These are phyloP conservation scores for Lagorchestes hirsutus DNA, from an alignment of 2,797 vertebrate genomes.

Conservation along the genomic window DNA sequence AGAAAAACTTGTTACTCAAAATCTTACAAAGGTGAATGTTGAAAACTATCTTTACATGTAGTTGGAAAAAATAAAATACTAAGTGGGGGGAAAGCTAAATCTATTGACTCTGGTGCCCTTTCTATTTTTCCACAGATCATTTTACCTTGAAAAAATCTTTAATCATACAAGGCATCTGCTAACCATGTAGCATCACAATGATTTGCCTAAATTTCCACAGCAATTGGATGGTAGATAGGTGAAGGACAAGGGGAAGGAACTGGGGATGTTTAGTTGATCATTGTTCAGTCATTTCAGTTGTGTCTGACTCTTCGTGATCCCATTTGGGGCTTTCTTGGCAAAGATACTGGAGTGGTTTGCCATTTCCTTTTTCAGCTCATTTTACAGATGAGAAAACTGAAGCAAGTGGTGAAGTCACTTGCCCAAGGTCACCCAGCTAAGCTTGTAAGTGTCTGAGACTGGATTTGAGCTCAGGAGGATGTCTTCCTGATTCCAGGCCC, in stretches of 20 bases:
- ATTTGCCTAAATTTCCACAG: not conserved
- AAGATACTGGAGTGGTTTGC: not conserved
- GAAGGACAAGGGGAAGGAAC: not conserved
- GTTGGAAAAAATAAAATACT: too few species aligned
- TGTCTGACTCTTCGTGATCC: not conserved
- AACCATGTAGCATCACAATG: not conserved
- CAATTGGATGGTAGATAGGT: not conserved
- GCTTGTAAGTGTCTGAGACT: not conserved
- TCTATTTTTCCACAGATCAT: not conserved
- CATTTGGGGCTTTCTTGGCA: not conserved
- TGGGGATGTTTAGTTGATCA: not conserved
- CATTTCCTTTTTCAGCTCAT: not conserved
- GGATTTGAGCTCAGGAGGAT: not conserved
- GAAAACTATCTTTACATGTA: too few species aligned
- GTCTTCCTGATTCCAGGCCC: not conserved
- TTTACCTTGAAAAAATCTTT: not conserved
- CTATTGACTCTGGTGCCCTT: not conserved
- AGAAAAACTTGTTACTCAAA: too few species aligned
- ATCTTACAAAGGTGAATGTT: too few species aligned
- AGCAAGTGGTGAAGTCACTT: constrained; percentile 40
- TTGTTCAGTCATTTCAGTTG: not conserved
- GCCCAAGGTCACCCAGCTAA: constrained; percentile 73
- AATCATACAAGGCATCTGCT: not conserved
- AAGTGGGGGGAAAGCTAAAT: too few species aligned
- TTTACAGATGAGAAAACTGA: not conserved